A percentile compares a stretch with the other conserved stretches of the same genome.
Evolutionary conservation across 2,888 invertebrate genomes (phyloP).

Genomic region (Helobdella robusta): DNA sequence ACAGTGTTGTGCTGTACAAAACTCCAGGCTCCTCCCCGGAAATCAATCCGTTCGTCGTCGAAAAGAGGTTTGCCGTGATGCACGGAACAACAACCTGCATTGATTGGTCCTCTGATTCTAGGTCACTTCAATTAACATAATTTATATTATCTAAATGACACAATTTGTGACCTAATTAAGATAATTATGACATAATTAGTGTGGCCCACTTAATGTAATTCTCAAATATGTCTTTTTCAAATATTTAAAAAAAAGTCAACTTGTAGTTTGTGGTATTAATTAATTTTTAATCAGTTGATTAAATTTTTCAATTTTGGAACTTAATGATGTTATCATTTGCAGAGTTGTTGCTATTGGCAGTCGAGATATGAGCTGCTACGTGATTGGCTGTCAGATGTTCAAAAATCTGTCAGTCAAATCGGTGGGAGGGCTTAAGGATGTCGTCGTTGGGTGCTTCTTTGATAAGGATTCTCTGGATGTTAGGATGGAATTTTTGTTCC

Average conservation of each 20-base stretch:
- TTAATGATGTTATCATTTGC: too few species aligned
- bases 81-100: conserved; percentile 74
- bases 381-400: conserved; percentile 68
- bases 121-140: conserved; percentile 46
- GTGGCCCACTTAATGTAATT: too few species aligned
- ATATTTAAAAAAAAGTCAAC: too few species aligned
- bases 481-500: too few species aligned
- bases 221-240: too few species aligned
- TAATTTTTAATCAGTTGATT: too few species aligned
- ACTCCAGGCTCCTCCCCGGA: conserved; percentile 72
- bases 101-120: conserved; percentile 87
- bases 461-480: conserved; percentile 74
- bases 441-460: conserved; percentile 77
- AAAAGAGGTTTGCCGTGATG: conserved; percentile 70
- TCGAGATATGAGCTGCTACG: conserved; percentile 72
- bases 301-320: too few species aligned
- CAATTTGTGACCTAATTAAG: not conserved
- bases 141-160: not conserved
- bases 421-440: conserved; percentile 74
- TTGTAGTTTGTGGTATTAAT: too few species aligned
- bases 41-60: conserved; percentile 77
- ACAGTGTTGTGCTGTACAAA: conserved; percentile 66
- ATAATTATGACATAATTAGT: not conserved
- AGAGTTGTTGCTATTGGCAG: conserved; percentile 76
- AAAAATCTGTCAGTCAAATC: conserved; percentile 67